Base-by-base conservation (phyloP, 2,113 vertebrate genomes). In the Tinamus guttatus region DNA sequence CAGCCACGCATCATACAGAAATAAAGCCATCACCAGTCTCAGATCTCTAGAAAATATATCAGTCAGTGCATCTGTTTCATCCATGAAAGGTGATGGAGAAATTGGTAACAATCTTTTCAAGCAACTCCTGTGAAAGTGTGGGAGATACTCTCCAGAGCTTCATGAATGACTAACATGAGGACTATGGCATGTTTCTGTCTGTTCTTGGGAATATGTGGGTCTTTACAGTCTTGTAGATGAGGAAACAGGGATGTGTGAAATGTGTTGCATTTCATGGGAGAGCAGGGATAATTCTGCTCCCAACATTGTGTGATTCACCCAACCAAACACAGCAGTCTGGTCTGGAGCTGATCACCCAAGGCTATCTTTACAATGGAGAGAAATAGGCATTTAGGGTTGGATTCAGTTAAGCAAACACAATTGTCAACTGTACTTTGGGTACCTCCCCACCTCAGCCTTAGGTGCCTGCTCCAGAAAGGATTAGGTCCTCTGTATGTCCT, bases 111-210 rank as follows among this genome's bases (percentile, higher is more conserved):
- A 65, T 54, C 18, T 17, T 32, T 17, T 18, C 30, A 4, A 62
- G 9, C 3, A 17, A 20, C 0, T 5, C 6, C 21, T 81, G 41
- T n/a, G 49, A 30, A 47, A 21, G 9, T 13, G 15, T n/a, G 49
- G 30, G 79, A 76, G 15, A 9, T 3, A 28, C 4, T 52, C 17
- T 32, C 25, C 34, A 32, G 8, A 74, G 13, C 2, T 22, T n/a
- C 40, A 3, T 1, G 27, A 30, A 47, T 68, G 41, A 71, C 20
- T 54, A 60, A 34, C 1, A 4, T 2, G 4, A 4, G 25, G 38
- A 20, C 3, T 1, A 11, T 11, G 24, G 40, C 19, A 14, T 2
- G 3, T 14, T 4, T 0, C 7, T 2, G n/a, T 19, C 47, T 38
- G 16, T 38, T 63, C 68, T 58, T 22, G 40, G 51, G 69, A 20